Evolutionary conservation across 2,113 vertebrate species (phyloP).

Genomic region (Saccopteryx bilineata): DNA sequence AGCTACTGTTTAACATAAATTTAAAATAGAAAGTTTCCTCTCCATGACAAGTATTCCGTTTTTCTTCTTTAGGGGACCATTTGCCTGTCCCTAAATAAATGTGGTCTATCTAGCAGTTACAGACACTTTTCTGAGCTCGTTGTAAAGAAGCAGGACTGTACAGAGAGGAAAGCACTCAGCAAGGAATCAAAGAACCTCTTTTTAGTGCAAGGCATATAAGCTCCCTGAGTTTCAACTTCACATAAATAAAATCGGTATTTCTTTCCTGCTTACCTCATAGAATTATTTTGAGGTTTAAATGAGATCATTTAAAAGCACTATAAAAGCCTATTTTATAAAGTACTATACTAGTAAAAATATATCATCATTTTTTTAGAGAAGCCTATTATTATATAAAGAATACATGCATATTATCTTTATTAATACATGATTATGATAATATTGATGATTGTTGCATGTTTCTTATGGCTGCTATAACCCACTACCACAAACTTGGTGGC

Average conservation of each 20-base stretch:
- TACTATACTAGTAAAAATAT: neutral
- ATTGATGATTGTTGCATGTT: neutral
- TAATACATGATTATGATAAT: neutral
- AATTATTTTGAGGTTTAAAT: constrained; percentile 46
- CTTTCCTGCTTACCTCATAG: neutral
- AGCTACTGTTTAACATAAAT: neutral
- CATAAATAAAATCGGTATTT: neutral
- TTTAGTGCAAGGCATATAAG: neutral
- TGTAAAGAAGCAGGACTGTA: neutral
- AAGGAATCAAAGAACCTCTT: neutral
- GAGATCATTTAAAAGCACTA: neutral
- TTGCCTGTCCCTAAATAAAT: neutral
- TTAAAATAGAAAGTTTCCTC: neutral
- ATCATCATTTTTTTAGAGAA: neutral
- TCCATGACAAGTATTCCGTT: neutral
- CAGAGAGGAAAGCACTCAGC: neutral
- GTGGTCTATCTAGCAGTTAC: neutral
- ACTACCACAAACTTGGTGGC: neutral
- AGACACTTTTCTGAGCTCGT: neutral
- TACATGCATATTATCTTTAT: neutral
- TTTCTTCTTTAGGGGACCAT: neutral
- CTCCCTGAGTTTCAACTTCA: neutral
- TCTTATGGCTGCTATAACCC: neutral
- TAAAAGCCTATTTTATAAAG: neutral
- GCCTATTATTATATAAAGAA: neutral